Base-by-base conservation (phyloP, 1,140 invertebrate genomes). In the Samia ricini region DNA sequence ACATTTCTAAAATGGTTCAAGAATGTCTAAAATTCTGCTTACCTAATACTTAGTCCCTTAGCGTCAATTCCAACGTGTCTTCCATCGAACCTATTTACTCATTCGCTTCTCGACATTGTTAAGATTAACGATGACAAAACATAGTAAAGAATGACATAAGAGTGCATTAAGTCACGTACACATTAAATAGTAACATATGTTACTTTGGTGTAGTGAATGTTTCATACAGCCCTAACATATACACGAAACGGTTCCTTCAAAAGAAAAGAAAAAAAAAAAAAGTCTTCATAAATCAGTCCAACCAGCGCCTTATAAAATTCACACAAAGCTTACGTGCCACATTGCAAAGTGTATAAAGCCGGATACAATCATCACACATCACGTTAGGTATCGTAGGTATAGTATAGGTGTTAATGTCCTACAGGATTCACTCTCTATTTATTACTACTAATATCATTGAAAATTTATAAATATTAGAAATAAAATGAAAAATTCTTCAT, bases 261-360 rank as follows among this genome's bases (percentile, higher is more conserved):
- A 42, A 42, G 33, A 4, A 15, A n/a, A n/a, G n/a, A 21, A 8
- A n/a, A 23, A 55, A 20, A 55, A 55, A 55, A 5, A 55, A 55
- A n/a, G 52, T 23, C 52, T 24, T 51, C 52, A 55, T 55, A 55
- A 55, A 55, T 55, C 20, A 24, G 52, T 55, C 52, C 10, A n/a
- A n/a, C n/a, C 22, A 23, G 20, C 52, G 24, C 52, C 52, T 55
- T 55, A 55, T 24, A 55, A 55, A 55, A 55, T 55, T 55, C 52
- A 55, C 50, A 52, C 52, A 55, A 22, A 12, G 52, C 52, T 55
- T 24, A 24, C 52, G 52, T 55, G 52, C 24, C 24, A 55, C 52
- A 24, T 55, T 24, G 52, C 52, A 55, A 55, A 55, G 52, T 55
- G 52, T 55, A 55, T 24, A 55, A 55, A 55, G 24, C 10, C 24